Conservation (phyloP, 2,888 invertebrate species). For the Cephus rjabovi region DNA sequence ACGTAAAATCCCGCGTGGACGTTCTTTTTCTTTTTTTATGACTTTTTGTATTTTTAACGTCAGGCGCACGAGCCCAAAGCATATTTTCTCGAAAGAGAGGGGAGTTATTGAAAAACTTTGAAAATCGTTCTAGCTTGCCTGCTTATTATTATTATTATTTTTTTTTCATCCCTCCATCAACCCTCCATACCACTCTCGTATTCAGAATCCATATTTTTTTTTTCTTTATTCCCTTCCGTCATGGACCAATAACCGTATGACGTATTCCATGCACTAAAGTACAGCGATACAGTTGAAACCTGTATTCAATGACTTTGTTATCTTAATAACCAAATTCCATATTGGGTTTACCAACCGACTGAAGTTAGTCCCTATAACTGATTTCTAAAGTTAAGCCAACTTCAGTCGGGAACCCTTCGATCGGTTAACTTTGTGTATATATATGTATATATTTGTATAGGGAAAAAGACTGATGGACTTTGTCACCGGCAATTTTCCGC, state of each 20-base stretch:
- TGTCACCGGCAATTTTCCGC: background rate
- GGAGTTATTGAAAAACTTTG: background rate
- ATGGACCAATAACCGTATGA: background rate
- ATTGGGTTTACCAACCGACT: too few species aligned
- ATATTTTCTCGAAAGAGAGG: background rate
- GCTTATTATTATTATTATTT: background rate
- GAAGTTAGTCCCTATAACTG: too few species aligned
- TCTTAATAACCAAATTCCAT: too few species aligned
- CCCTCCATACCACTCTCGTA: background rate
- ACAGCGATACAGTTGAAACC: too few species aligned
- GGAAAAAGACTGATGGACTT: background rate
- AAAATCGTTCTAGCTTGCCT: background rate
- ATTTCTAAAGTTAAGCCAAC: too few species aligned
- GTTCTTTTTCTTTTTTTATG: background rate
- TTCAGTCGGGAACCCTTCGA: too few species aligned
- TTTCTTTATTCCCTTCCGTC: background rate
- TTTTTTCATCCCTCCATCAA: background rate
- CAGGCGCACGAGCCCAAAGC: background rate
- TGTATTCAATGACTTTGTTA: too few species aligned
- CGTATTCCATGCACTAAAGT: background rate
- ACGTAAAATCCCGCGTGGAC: background rate
- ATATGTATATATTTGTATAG: too few species aligned
- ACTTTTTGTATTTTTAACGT: slow-evolving; percentile 1
- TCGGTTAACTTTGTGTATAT: too few species aligned
- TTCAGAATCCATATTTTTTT: background rate